Evolutionary conservation across 2,888 invertebrate species (phyloP), one percentile per base, ranked within the genome.

Genomic region (Cecidostiba fungosa): DNA sequence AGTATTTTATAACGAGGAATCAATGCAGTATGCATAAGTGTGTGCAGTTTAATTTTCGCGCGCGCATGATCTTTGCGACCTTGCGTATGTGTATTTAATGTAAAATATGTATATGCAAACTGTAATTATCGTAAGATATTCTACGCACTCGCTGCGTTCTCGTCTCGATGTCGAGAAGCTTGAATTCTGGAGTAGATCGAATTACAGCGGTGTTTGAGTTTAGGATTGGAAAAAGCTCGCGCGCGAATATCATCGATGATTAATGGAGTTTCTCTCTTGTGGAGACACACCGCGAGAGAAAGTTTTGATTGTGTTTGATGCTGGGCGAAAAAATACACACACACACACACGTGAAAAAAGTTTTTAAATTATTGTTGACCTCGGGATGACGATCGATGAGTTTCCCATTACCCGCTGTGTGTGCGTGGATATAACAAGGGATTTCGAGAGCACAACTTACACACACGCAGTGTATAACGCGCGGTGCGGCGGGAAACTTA

Each of bases 1-100:
- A 81, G 39, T 74, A 81, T 62, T 81, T 81, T 23, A 74, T 32
- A 66, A 74, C 62, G 29, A 66, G 54, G 26, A 54, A 82, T 82
- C 81, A 66, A 82, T 82, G 39, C 59, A 43, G 47, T 23, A 43
- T 10, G 62, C n/a, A n/a, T n/a, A n/a, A n/a, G n/a, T n/a, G n/a
- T n/a, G n/a, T 47, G 36, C 66, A 43, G 29, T 29, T 62, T 29
- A 23, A 39, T 66, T 74, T 82, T 66, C 69, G 16, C 16, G 4
- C 69, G 66, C 66, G 66, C n/a, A n/a, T n/a, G 8, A 29, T 29
- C n/a, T 66, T 23, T 3, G 5, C 69, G 69, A 69, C 69, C 69
- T 29, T 29, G 29, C 19, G 16, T 32, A 69, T n/a, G n/a, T n/a
- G n/a, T n/a, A n/a, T n/a, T n/a, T n/a, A n/a, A n/a, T n/a, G n/a